Evolutionary conservation across 2,888 invertebrate species (phyloP), one percentile per base, ranked within the genome.

Genomic region (Strigamia transsilvanica): DNA sequence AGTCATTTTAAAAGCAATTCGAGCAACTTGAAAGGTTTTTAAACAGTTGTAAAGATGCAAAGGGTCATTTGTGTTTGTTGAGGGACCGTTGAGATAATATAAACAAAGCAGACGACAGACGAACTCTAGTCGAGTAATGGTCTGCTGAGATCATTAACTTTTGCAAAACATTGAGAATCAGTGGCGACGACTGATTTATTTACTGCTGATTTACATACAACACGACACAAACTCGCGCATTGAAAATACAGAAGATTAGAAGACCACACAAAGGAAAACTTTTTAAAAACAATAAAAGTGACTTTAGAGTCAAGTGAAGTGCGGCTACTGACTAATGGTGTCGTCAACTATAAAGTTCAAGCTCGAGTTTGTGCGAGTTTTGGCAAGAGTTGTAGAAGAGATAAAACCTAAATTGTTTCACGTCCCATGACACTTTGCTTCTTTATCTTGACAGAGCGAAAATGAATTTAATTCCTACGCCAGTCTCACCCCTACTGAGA

Each of bases 381-480:
- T 46, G 15, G 15, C 46, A 9, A 46, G 5, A 46, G 15, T 46
- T 46, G 15, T 15, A 15, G 46, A 46, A 46, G 46, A 46, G 46
- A 46, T 46, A 46, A 46, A 46, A 46, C 12, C 12, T 46, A 46
- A 46, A 46, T 46, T 46, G 46, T 46, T 46, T 46, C 46, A 46
- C n/a, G 46, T 46, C 46, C 15, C n/a, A 5, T 13, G 46, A 46
- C 46, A 46, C 2, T 46, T n/a, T n/a, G 46, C 46, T 46, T 46
- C n/a, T 46, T 46, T 46, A 46, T 46, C 46, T 46, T 46, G 46
- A 46, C n/a, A 46, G 46, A 46, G 46, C 46, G n/a, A n/a, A 46
- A 46, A 46, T 46, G 5, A 46, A 46, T 46, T 46, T 46, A 46
- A 46, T 46, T 15, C 46, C 46, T 46, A 0, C 12, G 46, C 46